Conservation (phyloP, 1,140 invertebrate genomes). For the Himalopsyche phryganea region DNA sequence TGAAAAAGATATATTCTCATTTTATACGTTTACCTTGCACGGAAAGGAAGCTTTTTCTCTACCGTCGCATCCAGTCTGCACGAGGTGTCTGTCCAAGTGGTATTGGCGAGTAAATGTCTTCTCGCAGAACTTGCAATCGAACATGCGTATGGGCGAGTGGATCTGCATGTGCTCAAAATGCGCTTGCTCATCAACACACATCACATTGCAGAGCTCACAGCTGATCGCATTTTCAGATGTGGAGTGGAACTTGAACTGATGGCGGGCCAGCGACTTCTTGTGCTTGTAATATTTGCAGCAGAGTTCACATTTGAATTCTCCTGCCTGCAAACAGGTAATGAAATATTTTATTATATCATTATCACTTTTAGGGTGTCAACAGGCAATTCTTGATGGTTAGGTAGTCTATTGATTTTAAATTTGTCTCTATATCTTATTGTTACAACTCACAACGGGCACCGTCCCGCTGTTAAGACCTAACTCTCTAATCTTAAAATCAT, state of each 20-base stretch:
- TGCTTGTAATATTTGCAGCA: constrained; percentile 23
- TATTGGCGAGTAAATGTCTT: constrained; percentile 73
- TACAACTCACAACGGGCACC: too few relatives aligned
- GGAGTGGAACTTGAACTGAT: constrained; percentile 18
- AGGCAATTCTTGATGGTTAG: too few relatives aligned
- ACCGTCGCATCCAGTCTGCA: constrained; percentile 70
- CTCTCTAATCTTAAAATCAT: too few relatives aligned
- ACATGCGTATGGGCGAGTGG: background rate
- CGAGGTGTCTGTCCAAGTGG: constrained; percentile 70
- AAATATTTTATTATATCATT: background rate
- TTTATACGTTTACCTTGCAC: constrained; percentile 61
- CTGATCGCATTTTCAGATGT: background rate
- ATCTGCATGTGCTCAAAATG: constrained; percentile 11
- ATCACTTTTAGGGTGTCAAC: too few relatives aligned
- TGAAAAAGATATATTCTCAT: too few relatives aligned
- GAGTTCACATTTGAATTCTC: constrained; percentile 45
- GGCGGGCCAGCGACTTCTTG: constrained; percentile 11
- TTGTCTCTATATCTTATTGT: too few relatives aligned
- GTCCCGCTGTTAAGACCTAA: too few relatives aligned
- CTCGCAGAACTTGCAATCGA: constrained; percentile 49
- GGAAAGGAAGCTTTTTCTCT: constrained; percentile 53
- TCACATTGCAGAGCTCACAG: constrained; percentile 12
- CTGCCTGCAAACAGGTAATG: constrained; percentile 41
- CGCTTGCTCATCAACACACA: constrained; percentile 4
- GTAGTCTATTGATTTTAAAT: too few relatives aligned